A percentile compares a stretch with the other conserved stretches of the same genome.
Conservation (phyloP, 2,888 invertebrate species). For the Portevinia maculata region DNA sequence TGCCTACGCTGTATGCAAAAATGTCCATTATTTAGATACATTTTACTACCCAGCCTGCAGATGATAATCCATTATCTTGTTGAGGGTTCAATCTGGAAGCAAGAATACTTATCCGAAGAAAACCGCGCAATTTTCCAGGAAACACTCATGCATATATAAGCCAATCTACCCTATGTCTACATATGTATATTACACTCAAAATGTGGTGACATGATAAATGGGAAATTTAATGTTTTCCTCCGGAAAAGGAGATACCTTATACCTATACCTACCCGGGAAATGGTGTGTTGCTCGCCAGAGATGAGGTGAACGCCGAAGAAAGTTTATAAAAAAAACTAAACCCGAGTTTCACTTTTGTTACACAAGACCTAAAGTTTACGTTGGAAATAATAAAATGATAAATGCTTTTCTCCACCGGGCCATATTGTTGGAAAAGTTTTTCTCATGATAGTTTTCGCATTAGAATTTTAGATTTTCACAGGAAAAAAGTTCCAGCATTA, state of each 20-base stretch:
- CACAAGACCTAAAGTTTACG: neutral
- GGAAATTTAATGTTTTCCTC: constrained; percentile 64
- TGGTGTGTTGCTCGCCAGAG: constrained; percentile 22
- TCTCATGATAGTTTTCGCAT: constrained; percentile 43
- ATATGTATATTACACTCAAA: constrained; percentile 11
- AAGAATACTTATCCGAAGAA: constrained; percentile 39
- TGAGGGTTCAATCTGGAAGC: constrained; percentile 59
- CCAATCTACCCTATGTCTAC: neutral
- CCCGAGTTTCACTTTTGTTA: constrained; percentile 17
- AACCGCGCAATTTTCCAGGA: constrained; percentile 49
- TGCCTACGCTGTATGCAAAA: no score
- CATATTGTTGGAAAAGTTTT: constrained; percentile 42
- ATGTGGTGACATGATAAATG: constrained; percentile 73
- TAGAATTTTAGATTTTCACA: constrained; percentile 7
- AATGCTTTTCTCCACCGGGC: constrained; percentile 34
- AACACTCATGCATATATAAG: neutral
- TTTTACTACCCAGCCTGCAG: neutral
- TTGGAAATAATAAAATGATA: constrained; percentile 61
- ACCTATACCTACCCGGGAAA: no score
- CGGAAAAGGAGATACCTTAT: constrained; percentile 33
- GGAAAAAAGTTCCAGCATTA: neutral
- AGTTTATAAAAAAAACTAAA: neutral
- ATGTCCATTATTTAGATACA: neutral
- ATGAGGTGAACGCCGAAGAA: no score
- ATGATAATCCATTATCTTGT: constrained; percentile 54